Evolutionary conservation across 2,113 vertebrate genomes (phyloP), one percentile per base, ranked within the genome.

Genomic region (Nansenia antarctica): DNA sequence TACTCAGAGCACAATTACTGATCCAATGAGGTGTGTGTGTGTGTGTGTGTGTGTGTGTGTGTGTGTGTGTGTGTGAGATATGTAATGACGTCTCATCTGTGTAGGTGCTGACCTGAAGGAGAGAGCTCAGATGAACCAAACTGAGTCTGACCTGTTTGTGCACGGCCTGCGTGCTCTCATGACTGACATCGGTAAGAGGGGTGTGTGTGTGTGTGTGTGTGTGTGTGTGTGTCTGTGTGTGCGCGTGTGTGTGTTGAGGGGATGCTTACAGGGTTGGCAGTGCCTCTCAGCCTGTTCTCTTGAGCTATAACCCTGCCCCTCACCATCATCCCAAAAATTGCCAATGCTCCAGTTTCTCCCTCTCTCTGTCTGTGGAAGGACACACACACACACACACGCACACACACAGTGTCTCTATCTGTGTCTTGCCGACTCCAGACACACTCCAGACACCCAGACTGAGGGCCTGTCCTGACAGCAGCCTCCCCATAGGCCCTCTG

Each of bases 91-190:
- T 49, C 45, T 49, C 20, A 15, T 22, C n/a, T 60, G 29, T 32
- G 7, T 37, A 98, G 96, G 97, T 53, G 97, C 97, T 7, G 98
- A 99, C 77, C 88, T 99, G 73, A 99, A 99, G 81, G 96, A 99
- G 65, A 92, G 97, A 62, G 94, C 93, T 2, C 66, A 89, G 77
- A 98, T 98, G 98, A 89, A 82, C 27, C 82, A 95, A 70, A 11
- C 78, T 0, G 93, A 97, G 85, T 94, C 92, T 2, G 95, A 92
- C 35, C 80, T 86, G 62, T 98, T 97, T 74, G 95, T 98, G 60
- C 95, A 93, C 57, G 73, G 87, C 72, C 93, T 98, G 66, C 93
- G 95, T 66, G 92, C 90, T 39, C 89, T 99, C 72, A 99, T 98
- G 96, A 95, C 88, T 85, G 91, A 95, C 65, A 96, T 98, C 35